phyloP scores from a whole-genome alignment of 1,140 invertebrate species.

The Papilio helenus region DNA sequence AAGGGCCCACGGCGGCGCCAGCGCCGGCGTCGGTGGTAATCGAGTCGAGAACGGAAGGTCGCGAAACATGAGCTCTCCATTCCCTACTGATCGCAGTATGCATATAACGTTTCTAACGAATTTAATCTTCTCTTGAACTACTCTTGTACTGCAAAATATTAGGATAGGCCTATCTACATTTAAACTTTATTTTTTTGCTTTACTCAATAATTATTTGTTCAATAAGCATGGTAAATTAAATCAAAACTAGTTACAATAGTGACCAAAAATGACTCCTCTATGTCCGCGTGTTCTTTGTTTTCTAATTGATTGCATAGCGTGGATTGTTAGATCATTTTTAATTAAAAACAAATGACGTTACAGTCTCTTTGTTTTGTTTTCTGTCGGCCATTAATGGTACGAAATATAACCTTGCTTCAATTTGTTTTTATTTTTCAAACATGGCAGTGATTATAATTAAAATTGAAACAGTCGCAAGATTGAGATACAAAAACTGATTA shows the following conservation, averaged over 20 bases:
- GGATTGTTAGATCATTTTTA: not conserved
- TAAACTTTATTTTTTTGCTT: not conserved
- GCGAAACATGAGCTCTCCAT: conserved; percentile 57
- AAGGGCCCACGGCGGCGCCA: conserved; percentile 68
- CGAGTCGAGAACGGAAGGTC: conserved; percentile 76
- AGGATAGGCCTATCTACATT: not conserved
- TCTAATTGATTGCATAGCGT: not conserved
- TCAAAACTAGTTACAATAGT: not conserved
- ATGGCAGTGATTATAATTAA: not conserved
- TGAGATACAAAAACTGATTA: not conserved
- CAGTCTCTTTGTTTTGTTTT: not conserved
- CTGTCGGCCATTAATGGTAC: not conserved
- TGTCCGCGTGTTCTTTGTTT: conserved; percentile 6
- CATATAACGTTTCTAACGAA: no score
- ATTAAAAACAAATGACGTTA: conserved; percentile 17
- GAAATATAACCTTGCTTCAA: not conserved
- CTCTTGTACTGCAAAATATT: not conserved
- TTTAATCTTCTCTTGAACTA: no score
- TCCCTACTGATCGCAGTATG: conserved; percentile 33
- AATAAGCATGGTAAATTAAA: not conserved
- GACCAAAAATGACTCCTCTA: not conserved
- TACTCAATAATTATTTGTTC: not conserved
- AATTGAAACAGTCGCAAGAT: not conserved
- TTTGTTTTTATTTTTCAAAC: not conserved
- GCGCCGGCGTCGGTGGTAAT: conserved; percentile 75